phyloP scores from a whole-genome alignment of 1,140 invertebrate species.

The Brachionus calyciflorus region DNA sequence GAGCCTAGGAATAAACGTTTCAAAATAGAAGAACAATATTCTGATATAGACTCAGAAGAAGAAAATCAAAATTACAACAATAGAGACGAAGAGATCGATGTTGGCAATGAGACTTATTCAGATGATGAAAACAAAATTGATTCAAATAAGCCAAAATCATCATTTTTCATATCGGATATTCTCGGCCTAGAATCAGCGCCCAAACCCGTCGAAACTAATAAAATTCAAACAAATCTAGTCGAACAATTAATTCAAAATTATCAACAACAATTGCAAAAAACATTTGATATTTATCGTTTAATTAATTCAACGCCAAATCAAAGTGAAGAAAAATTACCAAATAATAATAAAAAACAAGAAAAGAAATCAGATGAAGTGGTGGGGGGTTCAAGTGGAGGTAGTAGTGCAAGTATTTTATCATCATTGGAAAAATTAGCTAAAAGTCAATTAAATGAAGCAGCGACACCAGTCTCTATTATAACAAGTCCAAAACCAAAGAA shows the following conservation, averaged over 20 bases:
- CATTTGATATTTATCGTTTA: conserved; percentile 13
- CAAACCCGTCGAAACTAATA: not conserved
- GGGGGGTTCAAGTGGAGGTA: no score
- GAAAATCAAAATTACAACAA: not conserved
- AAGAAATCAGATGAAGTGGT: no score
- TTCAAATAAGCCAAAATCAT: not conserved
- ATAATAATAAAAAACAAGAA: no score
- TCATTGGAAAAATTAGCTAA: conserved; percentile 33
- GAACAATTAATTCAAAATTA: conserved; percentile 28
- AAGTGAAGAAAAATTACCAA: not conserved
- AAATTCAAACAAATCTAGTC: not conserved
- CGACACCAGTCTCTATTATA: not conserved
- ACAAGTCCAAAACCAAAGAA: not conserved
- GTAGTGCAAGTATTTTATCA: conserved; percentile 23
- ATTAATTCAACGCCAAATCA: not conserved
- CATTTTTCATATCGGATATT: conserved; percentile 28
- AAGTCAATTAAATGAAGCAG: conserved; percentile 3
- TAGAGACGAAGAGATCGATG: not conserved
- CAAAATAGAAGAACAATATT: not conserved
- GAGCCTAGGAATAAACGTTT: not conserved
- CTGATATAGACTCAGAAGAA: not conserved
- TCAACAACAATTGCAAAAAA: conserved; percentile 11
- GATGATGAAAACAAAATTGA: not conserved
- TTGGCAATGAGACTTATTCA: not conserved
- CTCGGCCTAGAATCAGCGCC: conserved; percentile 5